phyloP scores from a whole-genome alignment of 2,797 vertebrate genomes.

The Chrysocyon brachyurus region DNA sequence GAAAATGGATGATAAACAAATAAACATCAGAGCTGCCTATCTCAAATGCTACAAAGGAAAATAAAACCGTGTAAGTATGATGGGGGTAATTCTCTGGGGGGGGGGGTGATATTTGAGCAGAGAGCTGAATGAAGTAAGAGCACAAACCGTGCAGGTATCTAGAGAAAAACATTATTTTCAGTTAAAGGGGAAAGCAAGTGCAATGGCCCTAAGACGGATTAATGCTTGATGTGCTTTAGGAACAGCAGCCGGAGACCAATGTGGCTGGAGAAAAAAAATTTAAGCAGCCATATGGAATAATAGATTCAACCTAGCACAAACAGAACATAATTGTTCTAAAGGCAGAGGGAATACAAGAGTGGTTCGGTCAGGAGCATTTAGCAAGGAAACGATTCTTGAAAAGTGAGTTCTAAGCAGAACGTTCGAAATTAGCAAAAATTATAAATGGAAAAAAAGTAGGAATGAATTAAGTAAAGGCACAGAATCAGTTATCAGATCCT shows the following conservation, averaged over 20 bases:
- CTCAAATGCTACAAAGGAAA: background rate
- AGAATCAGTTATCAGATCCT: background rate
- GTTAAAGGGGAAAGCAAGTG: conserved; percentile 14
- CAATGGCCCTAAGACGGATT: background rate
- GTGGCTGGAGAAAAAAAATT: background rate
- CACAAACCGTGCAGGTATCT: background rate
- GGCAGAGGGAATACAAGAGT: background rate
- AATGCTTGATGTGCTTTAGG: background rate
- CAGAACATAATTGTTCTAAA: background rate
- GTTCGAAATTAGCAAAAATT: background rate
- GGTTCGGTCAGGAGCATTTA: background rate
- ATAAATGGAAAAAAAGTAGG: background rate
- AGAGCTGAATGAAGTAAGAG: background rate
- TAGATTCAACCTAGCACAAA: background rate
- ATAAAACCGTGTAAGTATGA: background rate
- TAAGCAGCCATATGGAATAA: background rate
- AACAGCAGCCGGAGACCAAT: background rate
- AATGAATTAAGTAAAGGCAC: background rate
- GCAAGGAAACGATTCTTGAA: background rate
- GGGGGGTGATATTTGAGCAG: background rate
- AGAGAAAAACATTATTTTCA: background rate
- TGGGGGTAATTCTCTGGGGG: background rate
- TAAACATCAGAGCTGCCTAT: background rate
- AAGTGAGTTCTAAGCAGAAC: background rate
- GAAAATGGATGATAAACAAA: background rate